A percentile compares a stretch with the other conserved stretches of the same genome.
Conservation (phyloP, 2,888 invertebrate genomes). For the Apocheima hispidaria region DNA sequence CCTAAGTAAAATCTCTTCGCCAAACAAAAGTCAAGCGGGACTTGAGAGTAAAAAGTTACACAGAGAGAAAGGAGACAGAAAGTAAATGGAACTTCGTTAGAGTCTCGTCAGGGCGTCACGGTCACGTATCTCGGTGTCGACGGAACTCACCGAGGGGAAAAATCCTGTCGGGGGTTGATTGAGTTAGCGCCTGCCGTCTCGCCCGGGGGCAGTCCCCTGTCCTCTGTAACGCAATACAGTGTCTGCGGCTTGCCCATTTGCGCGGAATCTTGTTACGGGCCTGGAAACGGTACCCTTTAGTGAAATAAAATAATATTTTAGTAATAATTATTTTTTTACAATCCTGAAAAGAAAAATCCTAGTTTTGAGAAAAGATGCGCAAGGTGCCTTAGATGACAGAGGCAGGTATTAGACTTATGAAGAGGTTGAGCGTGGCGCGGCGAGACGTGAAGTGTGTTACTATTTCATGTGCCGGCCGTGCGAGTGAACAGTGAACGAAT, state of each 20-base stretch:
- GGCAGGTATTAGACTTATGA: no score
- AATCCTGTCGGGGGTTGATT: conserved; percentile 73
- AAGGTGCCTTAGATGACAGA: no score
- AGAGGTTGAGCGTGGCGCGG: no score
- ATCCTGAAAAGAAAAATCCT: no score
- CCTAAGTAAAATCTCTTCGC: conserved; percentile 37
- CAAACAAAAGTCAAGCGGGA: conserved; percentile 38
- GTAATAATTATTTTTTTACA: no score
- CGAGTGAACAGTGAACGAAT: no score
- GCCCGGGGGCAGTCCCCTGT: conserved; percentile 67
- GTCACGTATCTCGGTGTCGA: conserved; percentile 56
- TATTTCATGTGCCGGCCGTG: no score
- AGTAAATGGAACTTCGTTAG: conserved; percentile 61
- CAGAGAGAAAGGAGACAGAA: conserved; percentile 34
- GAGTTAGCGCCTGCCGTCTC: conserved; percentile 69
- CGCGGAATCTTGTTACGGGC: conserved; percentile 65
- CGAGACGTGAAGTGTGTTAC: no score
- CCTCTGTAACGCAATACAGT: conserved; percentile 75
- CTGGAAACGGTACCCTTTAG: conserved; percentile 4
- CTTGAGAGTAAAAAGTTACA: conserved; percentile 40
- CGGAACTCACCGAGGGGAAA: conserved; percentile 60
- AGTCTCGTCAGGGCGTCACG: conserved; percentile 55
- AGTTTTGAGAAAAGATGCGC: no score
- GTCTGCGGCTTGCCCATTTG: conserved; percentile 66
- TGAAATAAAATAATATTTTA: no score